A percentile compares a stretch with the other conserved stretches of the same genome.
Evolutionary conservation across 1,140 invertebrate genomes (phyloP).

Genomic region (Oedothorax gibbosus): DNA sequence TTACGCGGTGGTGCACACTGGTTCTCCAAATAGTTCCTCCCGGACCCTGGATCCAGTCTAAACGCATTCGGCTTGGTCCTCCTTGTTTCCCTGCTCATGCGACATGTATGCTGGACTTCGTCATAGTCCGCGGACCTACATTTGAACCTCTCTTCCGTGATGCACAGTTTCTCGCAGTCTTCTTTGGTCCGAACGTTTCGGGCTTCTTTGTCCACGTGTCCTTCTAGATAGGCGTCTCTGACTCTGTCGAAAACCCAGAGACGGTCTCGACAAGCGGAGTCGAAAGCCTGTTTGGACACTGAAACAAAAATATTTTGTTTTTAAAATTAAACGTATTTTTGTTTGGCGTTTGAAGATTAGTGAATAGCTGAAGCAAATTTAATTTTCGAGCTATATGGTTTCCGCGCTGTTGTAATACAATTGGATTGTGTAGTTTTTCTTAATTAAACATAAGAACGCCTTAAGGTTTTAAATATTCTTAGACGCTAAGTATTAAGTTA

Average conservation of each 20-base stretch:
- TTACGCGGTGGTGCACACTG: constrained; percentile 69
- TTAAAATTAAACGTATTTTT: too few species aligned
- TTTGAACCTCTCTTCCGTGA: constrained; percentile 69
- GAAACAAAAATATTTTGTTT: not conserved
- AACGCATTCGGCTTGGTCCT: constrained; percentile 72
- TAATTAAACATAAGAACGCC: too few species aligned
- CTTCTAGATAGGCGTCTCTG: constrained; percentile 70
- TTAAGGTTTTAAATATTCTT: too few species aligned
- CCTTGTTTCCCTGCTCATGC: constrained; percentile 70
- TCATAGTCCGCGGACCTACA: constrained; percentile 72
- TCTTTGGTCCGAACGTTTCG: constrained; percentile 68
- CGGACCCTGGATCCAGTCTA: constrained; percentile 66
- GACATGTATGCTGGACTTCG: constrained; percentile 67
- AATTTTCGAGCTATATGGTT: too few species aligned
- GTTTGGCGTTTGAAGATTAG: too few species aligned
- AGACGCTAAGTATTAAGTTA: too few species aligned
- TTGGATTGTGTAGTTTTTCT: too few species aligned
- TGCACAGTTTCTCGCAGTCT: constrained; percentile 71
- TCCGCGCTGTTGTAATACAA: too few species aligned
- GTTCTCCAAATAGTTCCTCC: constrained; percentile 73
- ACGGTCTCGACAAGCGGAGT: constrained; percentile 70
- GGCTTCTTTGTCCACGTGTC: constrained; percentile 70
- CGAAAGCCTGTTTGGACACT: constrained; percentile 66
- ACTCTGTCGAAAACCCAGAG: constrained; percentile 72
- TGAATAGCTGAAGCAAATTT: too few species aligned